Evolutionary conservation across 1,140 invertebrate species (phyloP).

Genomic region (Drosophila obscura): DNA sequence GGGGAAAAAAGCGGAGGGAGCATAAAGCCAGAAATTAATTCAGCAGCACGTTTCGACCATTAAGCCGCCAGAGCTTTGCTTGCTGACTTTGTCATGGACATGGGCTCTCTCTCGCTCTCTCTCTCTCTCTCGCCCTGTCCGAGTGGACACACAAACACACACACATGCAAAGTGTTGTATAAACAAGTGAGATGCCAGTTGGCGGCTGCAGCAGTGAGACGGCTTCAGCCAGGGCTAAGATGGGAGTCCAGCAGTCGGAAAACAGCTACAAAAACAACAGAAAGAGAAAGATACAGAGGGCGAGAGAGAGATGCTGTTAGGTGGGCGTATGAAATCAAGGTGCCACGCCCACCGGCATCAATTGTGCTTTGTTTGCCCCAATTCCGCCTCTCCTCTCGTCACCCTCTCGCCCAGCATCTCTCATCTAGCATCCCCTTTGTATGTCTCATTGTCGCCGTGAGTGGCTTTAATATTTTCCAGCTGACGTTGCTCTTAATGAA

Average conservation of each 20-base stretch:
- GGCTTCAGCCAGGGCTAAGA: conserved; percentile 23
- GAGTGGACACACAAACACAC: conserved; percentile 34
- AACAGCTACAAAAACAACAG: neutral
- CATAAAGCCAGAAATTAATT: conserved; percentile 80
- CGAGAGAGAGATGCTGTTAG: neutral
- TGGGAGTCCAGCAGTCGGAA: neutral
- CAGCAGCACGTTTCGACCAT: conserved; percentile 77
- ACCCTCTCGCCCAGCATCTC: neutral
- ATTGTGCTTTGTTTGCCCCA: conserved; percentile 53
- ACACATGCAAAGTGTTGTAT: conserved; percentile 77
- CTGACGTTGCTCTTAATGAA: conserved; percentile 53
- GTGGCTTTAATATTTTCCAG: conserved; percentile 55
- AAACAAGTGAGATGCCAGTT: conserved; percentile 61
- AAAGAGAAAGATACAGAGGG: neutral
- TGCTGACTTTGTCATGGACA: conserved; percentile 69
- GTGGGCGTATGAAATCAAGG: conserved; percentile 10
- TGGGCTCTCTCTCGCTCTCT: neutral
- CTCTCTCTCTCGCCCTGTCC: too few relatives aligned
- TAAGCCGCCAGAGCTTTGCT: conserved; percentile 77
- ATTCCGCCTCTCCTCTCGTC: too few relatives aligned
- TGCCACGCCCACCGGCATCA: conserved; percentile 41
- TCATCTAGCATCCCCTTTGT: neutral
- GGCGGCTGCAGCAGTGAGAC: conserved; percentile 6
- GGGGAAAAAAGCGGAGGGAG: conserved; percentile 46
- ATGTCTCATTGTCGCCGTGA: conserved; percentile 39